phyloP scores from a whole-genome alignment of 1,140 invertebrate genomes.

The Cotesia glomerata region DNA sequence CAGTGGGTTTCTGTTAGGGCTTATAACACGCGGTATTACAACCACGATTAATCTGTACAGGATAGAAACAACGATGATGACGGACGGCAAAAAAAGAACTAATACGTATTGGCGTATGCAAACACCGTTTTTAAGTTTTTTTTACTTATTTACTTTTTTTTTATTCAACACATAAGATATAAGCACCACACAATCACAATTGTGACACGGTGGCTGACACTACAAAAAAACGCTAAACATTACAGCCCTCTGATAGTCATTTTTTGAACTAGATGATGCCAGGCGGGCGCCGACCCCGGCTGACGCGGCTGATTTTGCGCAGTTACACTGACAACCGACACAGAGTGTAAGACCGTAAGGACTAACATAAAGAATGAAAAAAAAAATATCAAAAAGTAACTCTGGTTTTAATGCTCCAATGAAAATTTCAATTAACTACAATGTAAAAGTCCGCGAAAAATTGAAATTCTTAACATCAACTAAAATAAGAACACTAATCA shows the following conservation, averaged over 20 bases:
- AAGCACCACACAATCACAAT: slow-evolving; percentile 19
- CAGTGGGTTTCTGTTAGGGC: not conserved
- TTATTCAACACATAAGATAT: not conserved
- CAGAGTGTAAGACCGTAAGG: no score
- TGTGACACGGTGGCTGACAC: slow-evolving; percentile 24
- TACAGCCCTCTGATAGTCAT: not conserved
- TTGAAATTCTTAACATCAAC: no score
- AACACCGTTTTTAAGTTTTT: not conserved
- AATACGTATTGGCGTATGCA: slow-evolving; percentile 9
- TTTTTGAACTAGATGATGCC: slow-evolving; percentile 37
- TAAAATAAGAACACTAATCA: no score
- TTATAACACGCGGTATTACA: slow-evolving; percentile 15
- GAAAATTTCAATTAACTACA: no score
- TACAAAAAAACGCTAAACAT: slow-evolving; percentile 32
- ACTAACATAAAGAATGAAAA: no score
- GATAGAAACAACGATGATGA: slow-evolving; percentile 24
- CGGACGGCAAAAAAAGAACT: slow-evolving; percentile 30
- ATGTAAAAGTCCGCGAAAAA: no score
- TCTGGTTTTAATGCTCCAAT: no score
- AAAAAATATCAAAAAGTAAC: no score
- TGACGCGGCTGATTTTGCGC: slow-evolving; percentile 45
- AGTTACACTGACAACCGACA: no score
- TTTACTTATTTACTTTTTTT: no score
- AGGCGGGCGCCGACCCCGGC: slow-evolving; percentile 43
- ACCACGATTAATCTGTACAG: slow-evolving; percentile 4